phyloP scores from a whole-genome alignment of 2,888 invertebrate genomes.

The Noctua fimbriata region DNA sequence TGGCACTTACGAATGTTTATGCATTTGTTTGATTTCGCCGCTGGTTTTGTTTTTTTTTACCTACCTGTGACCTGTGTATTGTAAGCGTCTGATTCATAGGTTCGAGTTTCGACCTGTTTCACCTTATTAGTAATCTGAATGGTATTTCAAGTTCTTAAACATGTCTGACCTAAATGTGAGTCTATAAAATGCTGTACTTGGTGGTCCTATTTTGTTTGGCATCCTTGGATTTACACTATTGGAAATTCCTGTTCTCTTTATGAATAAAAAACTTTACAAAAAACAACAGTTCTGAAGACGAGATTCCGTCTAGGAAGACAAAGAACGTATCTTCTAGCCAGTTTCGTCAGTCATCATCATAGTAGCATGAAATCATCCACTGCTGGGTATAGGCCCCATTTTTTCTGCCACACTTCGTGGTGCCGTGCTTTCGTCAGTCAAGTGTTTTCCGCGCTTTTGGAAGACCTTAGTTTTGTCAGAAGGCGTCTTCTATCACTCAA shows the following conservation, averaged over 20 bases:
- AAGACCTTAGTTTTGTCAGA: neutral
- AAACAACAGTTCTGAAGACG: neutral
- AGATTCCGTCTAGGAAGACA: neutral
- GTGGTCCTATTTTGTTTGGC: neutral
- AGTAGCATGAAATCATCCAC: too few relatives aligned
- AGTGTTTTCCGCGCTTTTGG: neutral
- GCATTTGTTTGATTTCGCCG: slow-evolving; percentile 22
- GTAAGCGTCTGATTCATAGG: slow-evolving; percentile 26
- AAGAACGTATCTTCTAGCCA: neutral
- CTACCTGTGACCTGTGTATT: slow-evolving; percentile 15
- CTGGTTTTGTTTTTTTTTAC: slow-evolving; percentile 1
- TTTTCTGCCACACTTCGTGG: neutral
- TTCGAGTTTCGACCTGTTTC: slow-evolving; percentile 7
- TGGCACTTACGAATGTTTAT: neutral
- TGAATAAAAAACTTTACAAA: neutral
- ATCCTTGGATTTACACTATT: neutral
- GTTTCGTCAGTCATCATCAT: neutral
- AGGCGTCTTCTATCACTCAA: neutral
- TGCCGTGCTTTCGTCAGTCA: neutral
- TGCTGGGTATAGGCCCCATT: neutral
- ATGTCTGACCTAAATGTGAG: slow-evolving; percentile 33
- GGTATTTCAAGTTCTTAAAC: slow-evolving; percentile 17
- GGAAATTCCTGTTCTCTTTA: neutral
- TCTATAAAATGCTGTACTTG: neutral
- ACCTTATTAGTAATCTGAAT: slow-evolving; percentile 29